Conservation (phyloP, 2,797 vertebrate genomes). For the Enteromius thamalakanensis region DNA sequence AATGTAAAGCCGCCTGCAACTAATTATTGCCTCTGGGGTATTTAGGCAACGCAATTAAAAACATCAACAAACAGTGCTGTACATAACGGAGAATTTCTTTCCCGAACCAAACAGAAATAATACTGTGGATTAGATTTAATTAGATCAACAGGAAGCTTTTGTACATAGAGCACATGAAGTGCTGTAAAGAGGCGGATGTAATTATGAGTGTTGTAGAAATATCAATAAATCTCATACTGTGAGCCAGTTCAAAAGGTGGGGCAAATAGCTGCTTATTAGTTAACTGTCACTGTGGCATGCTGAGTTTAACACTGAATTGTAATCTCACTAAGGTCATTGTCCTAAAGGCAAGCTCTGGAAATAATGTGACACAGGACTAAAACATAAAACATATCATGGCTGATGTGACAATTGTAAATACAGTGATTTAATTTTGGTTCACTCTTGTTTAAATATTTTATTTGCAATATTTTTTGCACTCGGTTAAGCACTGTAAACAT, state of each 20-base stretch:
- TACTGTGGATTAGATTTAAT: constrained; percentile 21
- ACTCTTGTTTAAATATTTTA: not conserved
- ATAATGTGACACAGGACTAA: not conserved
- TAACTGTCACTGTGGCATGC: not conserved
- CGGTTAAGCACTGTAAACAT: not conserved
- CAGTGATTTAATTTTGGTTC: not conserved
- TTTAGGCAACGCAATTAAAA: constrained; percentile 24
- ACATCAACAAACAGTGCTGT: not conserved
- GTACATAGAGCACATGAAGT: not conserved
- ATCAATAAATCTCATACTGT: constrained; percentile 8
- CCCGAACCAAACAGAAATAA: not conserved
- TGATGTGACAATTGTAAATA: not conserved
- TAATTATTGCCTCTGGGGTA: constrained; percentile 28
- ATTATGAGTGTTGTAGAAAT: not conserved
- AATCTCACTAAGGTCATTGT: not conserved
- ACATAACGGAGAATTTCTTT: not conserved
- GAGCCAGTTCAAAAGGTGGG: not conserved
- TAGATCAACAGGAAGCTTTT: not conserved
- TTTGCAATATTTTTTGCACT: not conserved
- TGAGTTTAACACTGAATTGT: not conserved
- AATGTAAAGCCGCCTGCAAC: constrained; percentile 23
- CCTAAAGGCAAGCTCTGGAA: not conserved
- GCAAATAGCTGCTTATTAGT: constrained; percentile 9
- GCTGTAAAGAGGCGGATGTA: not conserved
- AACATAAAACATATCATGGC: not conserved